phyloP scores from a whole-genome alignment of 2,797 vertebrate species.

The Aplochiton taeniatus region DNA sequence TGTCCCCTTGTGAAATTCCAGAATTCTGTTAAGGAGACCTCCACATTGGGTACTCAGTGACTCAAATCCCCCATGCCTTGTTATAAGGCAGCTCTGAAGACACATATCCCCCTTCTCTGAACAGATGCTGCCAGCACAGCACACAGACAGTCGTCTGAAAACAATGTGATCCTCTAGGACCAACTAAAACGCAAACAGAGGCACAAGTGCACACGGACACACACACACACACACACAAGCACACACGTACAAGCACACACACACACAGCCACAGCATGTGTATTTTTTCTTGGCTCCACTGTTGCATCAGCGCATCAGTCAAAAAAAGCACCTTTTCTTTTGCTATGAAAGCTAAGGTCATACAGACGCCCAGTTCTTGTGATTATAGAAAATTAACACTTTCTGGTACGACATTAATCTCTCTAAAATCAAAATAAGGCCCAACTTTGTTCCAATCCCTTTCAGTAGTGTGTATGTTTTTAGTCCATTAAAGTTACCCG shows the following conservation, averaged over 20 bases:
- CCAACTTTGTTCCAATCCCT: no score
- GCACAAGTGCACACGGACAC: background rate
- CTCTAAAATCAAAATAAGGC: no score
- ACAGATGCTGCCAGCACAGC: slow-evolving; percentile 75
- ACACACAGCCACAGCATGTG: slow-evolving; percentile 42
- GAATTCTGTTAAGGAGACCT: slow-evolving; percentile 60
- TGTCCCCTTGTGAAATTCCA: slow-evolving; percentile 68
- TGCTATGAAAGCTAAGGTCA: slow-evolving; percentile 67
- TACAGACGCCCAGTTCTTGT: slow-evolving; percentile 44
- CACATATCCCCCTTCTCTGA: slow-evolving; percentile 77
- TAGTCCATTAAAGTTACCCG: slow-evolving; percentile 14
- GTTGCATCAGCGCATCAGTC: slow-evolving; percentile 14
- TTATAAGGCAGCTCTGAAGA: slow-evolving; percentile 80
- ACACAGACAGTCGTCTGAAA: slow-evolving; percentile 72
- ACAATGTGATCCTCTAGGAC: slow-evolving; percentile 77
- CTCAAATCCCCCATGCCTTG: slow-evolving; percentile 81
- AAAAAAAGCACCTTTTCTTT: slow-evolving; percentile 55
- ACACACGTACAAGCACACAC: slow-evolving; percentile 20
- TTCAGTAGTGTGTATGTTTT: slow-evolving; percentile 14
- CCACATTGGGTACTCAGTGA: slow-evolving; percentile 70
- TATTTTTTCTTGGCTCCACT: slow-evolving; percentile 57
- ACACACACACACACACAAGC: background rate
- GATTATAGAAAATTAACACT: slow-evolving; percentile 30
- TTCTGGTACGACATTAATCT: no score
- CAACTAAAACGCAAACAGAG: slow-evolving; percentile 65